Conservation (phyloP, 2,888 invertebrate genomes). For the Dynastes maya region DNA sequence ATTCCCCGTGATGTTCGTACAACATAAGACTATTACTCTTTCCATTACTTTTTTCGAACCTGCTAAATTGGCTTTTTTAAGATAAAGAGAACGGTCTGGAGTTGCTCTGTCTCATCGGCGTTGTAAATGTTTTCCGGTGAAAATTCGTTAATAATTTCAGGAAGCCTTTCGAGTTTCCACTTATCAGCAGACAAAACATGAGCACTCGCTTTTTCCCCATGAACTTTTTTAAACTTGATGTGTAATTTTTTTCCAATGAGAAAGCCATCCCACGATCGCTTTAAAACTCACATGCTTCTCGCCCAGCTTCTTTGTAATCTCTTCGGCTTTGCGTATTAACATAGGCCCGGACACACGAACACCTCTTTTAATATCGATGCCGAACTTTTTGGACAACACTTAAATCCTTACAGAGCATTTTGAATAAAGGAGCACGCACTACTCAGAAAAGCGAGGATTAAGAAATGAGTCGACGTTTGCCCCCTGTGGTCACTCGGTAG, state of each 20-base stretch:
- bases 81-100: neutral
- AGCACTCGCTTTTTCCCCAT: neutral
- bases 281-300: neutral
- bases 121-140: conserved; percentile 9
- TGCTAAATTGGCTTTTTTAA: neutral
- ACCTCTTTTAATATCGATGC: neutral
- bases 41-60: neutral
- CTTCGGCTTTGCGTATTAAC: conserved; percentile 1
- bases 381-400: conserved; percentile 3
- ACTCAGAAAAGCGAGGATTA: neutral
- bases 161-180: neutral
- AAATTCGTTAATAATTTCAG: neutral
- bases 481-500: too few relatives aligned
- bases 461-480: too few relatives aligned
- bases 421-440: neutral
- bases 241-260: too few relatives aligned
- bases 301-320: neutral
- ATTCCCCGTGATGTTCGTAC: too few relatives aligned
- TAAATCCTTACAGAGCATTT: conserved; percentile 8
- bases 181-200: conserved; percentile 3
- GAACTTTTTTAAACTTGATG: conserved; percentile 4
- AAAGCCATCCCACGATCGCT: too few relatives aligned
- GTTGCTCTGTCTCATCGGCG: neutral
- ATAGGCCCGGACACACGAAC: conserved; percentile 5
- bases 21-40: too few relatives aligned